Conservation (phyloP, 2,888 invertebrate genomes). For the Beris morrisii region DNA sequence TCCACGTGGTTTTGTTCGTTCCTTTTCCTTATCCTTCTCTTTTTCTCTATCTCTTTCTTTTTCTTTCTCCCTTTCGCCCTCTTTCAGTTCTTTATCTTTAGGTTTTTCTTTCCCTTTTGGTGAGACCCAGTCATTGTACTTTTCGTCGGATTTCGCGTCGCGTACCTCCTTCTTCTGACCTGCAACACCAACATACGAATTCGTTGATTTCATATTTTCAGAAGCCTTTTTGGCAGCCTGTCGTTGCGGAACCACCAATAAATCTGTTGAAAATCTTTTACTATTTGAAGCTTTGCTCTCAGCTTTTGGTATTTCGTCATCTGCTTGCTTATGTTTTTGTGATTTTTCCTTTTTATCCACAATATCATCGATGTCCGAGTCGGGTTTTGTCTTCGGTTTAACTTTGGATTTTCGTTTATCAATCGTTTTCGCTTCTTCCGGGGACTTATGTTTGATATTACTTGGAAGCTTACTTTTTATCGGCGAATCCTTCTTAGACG, state of each 20-base stretch:
- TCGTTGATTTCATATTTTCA: conserved; percentile 78
- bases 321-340: conserved; percentile 23
- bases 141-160: conserved; percentile 35
- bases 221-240: conserved; percentile 91
- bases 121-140: conserved; percentile 40
- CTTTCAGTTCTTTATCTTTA: conserved; percentile 47
- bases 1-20: conserved; percentile 49
- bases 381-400: conserved; percentile 11
- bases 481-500: conserved; percentile 23
- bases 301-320: conserved; percentile 1
- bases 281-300: conserved; percentile 18
- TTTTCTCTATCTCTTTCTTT: conserved; percentile 39
- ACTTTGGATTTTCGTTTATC: conserved; percentile 15
- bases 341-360: conserved; percentile 24
- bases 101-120: conserved; percentile 43
- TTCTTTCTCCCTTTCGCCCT: conserved; percentile 58
- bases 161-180: conserved; percentile 34
- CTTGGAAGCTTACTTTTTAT: conserved; percentile 5
- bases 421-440: conserved; percentile 36
- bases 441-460: conserved; percentile 12
- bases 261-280: conserved; percentile 70
- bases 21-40: conserved; percentile 43
- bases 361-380: conserved; percentile 12
- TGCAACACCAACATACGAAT: conserved; percentile 47
- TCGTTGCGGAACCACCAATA: conserved; percentile 81